Evolutionary conservation across 1,140 invertebrate genomes (phyloP).

Genomic region (Adoxophyes honmai): DNA sequence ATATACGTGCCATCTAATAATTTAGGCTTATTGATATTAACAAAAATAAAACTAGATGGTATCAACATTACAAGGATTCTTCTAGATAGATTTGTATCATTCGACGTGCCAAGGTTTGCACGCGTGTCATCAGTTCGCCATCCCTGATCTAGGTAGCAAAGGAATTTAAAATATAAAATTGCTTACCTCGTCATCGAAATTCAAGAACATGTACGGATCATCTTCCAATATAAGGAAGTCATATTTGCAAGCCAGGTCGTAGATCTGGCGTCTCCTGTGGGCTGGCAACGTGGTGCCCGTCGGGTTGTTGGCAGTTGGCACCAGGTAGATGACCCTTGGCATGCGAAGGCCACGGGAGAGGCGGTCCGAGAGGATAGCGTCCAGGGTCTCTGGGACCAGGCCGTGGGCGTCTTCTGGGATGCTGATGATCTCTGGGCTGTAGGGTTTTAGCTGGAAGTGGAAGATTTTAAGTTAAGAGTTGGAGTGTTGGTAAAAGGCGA

Average conservation of each 20-base stretch:
- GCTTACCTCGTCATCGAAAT: slow-evolving; percentile 79
- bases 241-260: slow-evolving; percentile 85
- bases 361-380: slow-evolving; percentile 38
- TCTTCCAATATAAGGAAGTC: slow-evolving; percentile 89
- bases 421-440: slow-evolving; percentile 48
- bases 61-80: too few species aligned
- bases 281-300: slow-evolving; percentile 82
- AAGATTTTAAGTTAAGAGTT: too few species aligned
- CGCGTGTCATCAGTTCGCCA: too few species aligned
- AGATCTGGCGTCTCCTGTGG: slow-evolving; percentile 84
- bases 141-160: too few species aligned
- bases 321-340: slow-evolving; percentile 81
- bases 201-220: slow-evolving; percentile 89
- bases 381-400: slow-evolving; percentile 42
- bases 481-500: too few species aligned
- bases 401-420: slow-evolving; percentile 58
- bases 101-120: too few species aligned
- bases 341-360: slow-evolving; percentile 63
- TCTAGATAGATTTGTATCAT: too few species aligned
- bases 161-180: too few species aligned
- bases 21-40: too few species aligned
- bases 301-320: slow-evolving; percentile 82
- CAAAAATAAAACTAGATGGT: too few species aligned
- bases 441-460: slow-evolving; percentile 49
- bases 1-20: too few species aligned